Conservation (phyloP, 2,888 invertebrate species). For the Zaprionus bogoriensis region DNA sequence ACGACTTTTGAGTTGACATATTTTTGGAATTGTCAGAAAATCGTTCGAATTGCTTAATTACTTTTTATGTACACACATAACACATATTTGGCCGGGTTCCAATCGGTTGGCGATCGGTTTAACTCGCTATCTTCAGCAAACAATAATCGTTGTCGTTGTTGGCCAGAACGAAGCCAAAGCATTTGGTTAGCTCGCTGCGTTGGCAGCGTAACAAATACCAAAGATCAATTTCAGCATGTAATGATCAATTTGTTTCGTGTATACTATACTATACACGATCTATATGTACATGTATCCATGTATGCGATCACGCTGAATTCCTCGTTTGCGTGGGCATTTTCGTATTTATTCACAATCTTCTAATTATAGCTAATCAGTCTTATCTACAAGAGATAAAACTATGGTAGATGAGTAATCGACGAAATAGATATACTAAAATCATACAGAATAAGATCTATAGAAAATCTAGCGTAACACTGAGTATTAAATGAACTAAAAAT, state of each 20-base stretch:
- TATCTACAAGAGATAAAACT: constrained; percentile 10
- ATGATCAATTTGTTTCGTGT: constrained; percentile 12
- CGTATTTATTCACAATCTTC: background rate
- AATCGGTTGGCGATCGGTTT: constrained; percentile 28
- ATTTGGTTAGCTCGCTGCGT: background rate
- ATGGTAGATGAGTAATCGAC: constrained; percentile 9
- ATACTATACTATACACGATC: too few relatives aligned
- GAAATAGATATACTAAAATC: background rate
- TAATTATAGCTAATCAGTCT: constrained; percentile 27
- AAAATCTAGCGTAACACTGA: too few relatives aligned
- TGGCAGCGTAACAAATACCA: background rate
- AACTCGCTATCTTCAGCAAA: constrained; percentile 23
- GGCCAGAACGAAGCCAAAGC: background rate
- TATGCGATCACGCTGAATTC: background rate
- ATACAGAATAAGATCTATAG: background rate
- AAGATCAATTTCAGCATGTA: constrained; percentile 23
- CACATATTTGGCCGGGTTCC: constrained; percentile 45
- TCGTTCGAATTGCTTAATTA: constrained; percentile 72
- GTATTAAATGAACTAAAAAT: too few relatives aligned
- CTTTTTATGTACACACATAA: constrained; percentile 48
- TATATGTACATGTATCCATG: background rate
- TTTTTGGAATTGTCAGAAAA: constrained; percentile 78
- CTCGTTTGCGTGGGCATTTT: constrained; percentile 11
- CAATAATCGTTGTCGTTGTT: constrained; percentile 11
- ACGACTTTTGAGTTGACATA: constrained; percentile 63